These are phyloP conservation scores for Dolichomitus sp. DNA, from an alignment of 2,888 invertebrate species.

Conservation along the genomic window DNA sequence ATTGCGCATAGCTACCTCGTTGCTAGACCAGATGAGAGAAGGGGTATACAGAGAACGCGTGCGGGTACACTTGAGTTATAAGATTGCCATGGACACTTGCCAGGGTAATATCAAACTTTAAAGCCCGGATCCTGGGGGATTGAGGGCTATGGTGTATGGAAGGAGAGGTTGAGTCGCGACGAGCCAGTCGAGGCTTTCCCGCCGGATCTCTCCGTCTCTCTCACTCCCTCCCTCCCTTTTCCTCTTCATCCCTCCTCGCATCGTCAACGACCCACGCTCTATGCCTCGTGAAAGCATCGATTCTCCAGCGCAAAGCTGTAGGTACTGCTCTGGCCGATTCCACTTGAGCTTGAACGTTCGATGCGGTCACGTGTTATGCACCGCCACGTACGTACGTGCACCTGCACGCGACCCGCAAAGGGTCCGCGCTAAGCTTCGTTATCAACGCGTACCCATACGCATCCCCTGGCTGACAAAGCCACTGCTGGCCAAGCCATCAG, in stretches of 20 bases:
- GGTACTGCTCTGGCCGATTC: conserved; percentile 48
- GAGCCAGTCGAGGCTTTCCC: conserved; percentile 45
- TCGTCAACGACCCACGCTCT: conserved; percentile 57
- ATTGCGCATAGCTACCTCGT: conserved; percentile 47
- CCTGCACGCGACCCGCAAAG: conserved; percentile 65
- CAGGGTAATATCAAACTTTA: conserved; percentile 83
- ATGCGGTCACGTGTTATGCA: conserved; percentile 66
- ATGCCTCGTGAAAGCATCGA: conserved; percentile 62
- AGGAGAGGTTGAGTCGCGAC: conserved; percentile 44
- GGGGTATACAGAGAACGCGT: conserved; percentile 19
- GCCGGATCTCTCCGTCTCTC: conserved; percentile 25
- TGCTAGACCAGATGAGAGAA: conserved; percentile 6
- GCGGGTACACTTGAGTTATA: conserved; percentile 81
- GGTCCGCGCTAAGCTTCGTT: conserved; percentile 76
- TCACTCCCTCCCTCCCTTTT: conserved; percentile 6
- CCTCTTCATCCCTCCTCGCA: conserved; percentile 29
- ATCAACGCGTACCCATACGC: conserved; percentile 78
- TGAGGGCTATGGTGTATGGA: conserved; percentile 49
- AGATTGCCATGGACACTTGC: conserved; percentile 83
- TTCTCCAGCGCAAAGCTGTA: conserved; percentile 33
- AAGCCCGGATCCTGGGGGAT: conserved; percentile 70
- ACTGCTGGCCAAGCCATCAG: conserved; percentile 47
- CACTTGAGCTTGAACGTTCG: conserved; percentile 58
- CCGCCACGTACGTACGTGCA: conserved; percentile 66
- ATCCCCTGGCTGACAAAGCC: conserved; percentile 57